These are phyloP conservation scores for Anguilla obscura DNA, from an alignment of 2,797 vertebrate species.

Conservation along the genomic window DNA sequence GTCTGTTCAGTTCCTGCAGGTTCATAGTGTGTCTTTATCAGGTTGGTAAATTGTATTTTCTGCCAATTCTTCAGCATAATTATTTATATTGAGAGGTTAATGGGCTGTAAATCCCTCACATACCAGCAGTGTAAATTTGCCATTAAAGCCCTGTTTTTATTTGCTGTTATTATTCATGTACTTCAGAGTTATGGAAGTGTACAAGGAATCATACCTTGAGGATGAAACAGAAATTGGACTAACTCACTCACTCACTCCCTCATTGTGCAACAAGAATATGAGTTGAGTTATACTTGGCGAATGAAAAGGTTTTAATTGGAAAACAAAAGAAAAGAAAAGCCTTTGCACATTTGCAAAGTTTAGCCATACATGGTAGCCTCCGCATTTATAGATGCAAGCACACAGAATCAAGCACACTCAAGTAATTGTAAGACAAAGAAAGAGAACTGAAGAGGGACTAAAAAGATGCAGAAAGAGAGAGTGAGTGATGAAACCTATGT, in stretches of 20 bases:
- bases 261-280: too few relatives aligned
- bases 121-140: conserved; percentile 58
- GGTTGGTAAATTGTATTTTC: conserved; percentile 65
- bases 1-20: conserved; percentile 46
- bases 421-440: conserved; percentile 2
- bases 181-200: conserved; percentile 25
- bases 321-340: too few relatives aligned
- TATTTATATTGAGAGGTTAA: conserved; percentile 69
- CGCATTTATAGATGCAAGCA: not conserved
- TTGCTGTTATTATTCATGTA: not conserved
- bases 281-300: too few relatives aligned
- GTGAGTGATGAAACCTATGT: not conserved
- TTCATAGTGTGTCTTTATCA: conserved; percentile 58
- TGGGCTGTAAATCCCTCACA: conserved; percentile 49
- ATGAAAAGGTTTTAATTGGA: too few relatives aligned
- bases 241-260: too few relatives aligned
- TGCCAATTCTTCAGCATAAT: conserved; percentile 67
- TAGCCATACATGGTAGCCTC: too few relatives aligned
- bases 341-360: too few relatives aligned
- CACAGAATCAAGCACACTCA: not conserved
- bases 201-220: conserved; percentile 57
- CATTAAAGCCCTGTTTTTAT: conserved; percentile 42
- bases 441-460: not conserved
- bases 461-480: not conserved
- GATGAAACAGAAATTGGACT: conserved; percentile 1